These are phyloP conservation scores for Cassiopea xamachana DNA, from an alignment of 30 jellyfish, hydroid and myxozoan species.

Conservation along the genomic window DNA sequence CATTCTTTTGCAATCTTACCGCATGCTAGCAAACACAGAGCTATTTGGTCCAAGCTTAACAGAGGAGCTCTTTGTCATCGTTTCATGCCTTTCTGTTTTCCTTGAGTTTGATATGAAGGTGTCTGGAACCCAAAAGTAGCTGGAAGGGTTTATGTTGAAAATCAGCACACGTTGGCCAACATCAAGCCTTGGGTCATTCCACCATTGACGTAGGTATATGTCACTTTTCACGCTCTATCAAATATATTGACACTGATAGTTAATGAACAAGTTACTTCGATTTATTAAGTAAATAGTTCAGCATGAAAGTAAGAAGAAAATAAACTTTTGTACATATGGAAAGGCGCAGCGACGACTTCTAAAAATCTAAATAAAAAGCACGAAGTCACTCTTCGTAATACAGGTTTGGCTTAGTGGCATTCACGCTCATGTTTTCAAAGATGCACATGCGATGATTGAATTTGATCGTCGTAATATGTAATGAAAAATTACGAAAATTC, in stretches of 20 bases:
- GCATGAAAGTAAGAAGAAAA: too few species aligned
- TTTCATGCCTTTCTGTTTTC: slow-evolving; percentile 53
- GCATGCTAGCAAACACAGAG: slow-evolving; percentile 55
- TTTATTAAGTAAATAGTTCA: too few species aligned
- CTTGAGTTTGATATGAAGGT: slow-evolving; percentile 60
- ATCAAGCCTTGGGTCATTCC: slow-evolving; percentile 60
- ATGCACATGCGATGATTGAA: too few species aligned
- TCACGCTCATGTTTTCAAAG: too few species aligned
- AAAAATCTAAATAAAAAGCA: too few species aligned
- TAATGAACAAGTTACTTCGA: too few species aligned
- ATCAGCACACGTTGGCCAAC: background rate
- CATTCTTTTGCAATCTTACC: background rate
- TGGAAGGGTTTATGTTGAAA: slow-evolving; percentile 46
- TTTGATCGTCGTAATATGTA: too few species aligned
- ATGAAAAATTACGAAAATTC: too few species aligned
- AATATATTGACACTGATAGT: background rate
- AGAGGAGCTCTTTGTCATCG: slow-evolving; percentile 32
- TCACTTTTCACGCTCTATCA: slow-evolving; percentile 60
- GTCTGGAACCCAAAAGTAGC: slow-evolving; percentile 72
- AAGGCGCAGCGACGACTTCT: too few species aligned
- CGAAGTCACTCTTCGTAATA: too few species aligned
- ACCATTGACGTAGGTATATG: slow-evolving; percentile 57
- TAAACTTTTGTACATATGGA: too few species aligned
- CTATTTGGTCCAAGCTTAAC: slow-evolving; percentile 61
- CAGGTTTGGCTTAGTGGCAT: too few species aligned